Conservation (phyloP, 2,797 vertebrate species). For the Squalus acanthias region DNA sequence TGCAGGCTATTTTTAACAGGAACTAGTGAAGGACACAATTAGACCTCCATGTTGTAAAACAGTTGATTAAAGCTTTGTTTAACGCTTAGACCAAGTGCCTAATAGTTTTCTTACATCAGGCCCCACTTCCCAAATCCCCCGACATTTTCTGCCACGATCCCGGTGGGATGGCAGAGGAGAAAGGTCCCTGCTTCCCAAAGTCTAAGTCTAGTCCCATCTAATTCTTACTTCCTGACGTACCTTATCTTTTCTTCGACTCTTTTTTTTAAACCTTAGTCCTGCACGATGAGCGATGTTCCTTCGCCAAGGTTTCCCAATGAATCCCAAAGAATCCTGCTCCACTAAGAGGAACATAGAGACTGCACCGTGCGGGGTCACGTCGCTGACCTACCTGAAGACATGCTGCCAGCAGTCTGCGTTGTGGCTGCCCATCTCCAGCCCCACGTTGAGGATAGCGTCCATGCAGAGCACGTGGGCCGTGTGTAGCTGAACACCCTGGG, state of each 20-base stretch:
- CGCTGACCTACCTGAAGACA: conserved; percentile 75
- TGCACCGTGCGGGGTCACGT: not conserved
- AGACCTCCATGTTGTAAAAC: too few relatives aligned
- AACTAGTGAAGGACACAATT: too few relatives aligned
- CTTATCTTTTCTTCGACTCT: not conserved
- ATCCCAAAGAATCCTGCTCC: not conserved
- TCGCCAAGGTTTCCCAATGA: not conserved
- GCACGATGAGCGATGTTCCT: not conserved
- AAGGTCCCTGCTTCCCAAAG: not conserved
- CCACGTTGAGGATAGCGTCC: conserved; percentile 92
- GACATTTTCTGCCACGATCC: not conserved
- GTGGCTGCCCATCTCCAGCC: conserved; percentile 96
- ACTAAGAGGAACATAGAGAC: not conserved
- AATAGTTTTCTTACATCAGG: too few relatives aligned
- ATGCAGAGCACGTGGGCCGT: conserved; percentile 92
- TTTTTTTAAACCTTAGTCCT: not conserved
- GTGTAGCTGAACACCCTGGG: conserved; percentile 80
- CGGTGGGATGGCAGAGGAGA: not conserved
- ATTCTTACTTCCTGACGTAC: not conserved
- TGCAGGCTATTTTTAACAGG: too few relatives aligned
- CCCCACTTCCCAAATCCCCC: not conserved
- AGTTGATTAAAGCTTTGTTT: too few relatives aligned
- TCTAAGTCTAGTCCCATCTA: not conserved
- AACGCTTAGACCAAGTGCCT: too few relatives aligned
- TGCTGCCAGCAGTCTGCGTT: conserved; percentile 97